Conservation (phyloP, 2,113 vertebrate genomes). For the Paradoxurus hermaphroditus region DNA sequence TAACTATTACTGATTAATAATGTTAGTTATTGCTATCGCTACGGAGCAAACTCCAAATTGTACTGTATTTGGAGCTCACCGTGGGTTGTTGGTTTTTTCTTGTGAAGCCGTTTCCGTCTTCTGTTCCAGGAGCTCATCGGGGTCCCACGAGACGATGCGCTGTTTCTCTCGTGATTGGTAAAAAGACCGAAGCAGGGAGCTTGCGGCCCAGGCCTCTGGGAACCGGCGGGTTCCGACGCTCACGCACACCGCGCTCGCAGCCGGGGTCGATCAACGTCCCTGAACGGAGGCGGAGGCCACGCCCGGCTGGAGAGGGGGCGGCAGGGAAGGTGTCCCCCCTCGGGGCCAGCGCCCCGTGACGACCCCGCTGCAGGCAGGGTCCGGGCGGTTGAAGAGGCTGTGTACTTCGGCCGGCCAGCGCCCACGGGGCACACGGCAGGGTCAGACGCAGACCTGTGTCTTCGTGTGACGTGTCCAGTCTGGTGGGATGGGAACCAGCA, state of each 20-base stretch:
- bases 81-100: neutral
- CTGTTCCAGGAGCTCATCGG: neutral
- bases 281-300: rapidly evolving
- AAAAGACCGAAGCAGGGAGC: neutral
- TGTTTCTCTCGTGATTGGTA: neutral
- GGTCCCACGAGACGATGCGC: neutral
- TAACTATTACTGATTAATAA: neutral
- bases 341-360: rapidly evolving
- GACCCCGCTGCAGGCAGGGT: neutral
- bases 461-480: neutral
- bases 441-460: neutral
- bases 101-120: neutral
- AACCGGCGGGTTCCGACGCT: neutral
- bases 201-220: neutral
- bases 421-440: neutral
- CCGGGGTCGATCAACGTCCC: rapidly evolving
- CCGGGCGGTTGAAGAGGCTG: neutral
- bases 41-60: neutral
- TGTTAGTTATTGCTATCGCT: neutral
- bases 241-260: neutral
- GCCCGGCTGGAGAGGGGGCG: rapidly evolving
- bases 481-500: neutral
- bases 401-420: neutral
- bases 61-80: neutral
- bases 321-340: rapidly evolving